Conservation (phyloP, 2,888 invertebrate genomes). For the Diloba caeruleocephala region DNA sequence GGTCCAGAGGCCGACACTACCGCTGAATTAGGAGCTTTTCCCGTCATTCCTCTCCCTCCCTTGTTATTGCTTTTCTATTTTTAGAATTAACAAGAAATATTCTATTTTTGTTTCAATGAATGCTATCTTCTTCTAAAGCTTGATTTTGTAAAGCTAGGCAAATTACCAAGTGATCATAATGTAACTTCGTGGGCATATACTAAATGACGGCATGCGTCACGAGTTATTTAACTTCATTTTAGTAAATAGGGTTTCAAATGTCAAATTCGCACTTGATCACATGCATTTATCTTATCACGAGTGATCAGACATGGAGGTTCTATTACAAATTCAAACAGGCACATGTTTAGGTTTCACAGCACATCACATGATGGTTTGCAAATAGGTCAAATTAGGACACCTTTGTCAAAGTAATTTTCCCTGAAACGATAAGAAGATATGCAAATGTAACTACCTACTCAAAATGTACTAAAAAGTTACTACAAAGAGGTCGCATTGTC, state of each 20-base stretch:
- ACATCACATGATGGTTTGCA: constrained; percentile 28
- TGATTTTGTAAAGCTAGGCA: constrained; percentile 16
- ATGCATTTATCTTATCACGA: constrained; percentile 22
- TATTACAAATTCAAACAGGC: constrained; percentile 22
- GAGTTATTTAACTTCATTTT: constrained; percentile 19
- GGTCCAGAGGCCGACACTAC: constrained; percentile 49
- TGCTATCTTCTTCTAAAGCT: constrained; percentile 1
- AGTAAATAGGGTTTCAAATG: constrained; percentile 28
- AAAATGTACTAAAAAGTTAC: background rate
- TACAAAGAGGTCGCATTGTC: background rate
- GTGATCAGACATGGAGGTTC: constrained; percentile 6
- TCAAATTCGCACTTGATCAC: constrained; percentile 28
- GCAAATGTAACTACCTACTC: no score
- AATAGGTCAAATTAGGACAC: constrained; percentile 11
- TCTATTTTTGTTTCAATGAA: constrained; percentile 11
- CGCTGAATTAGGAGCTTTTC: constrained; percentile 55
- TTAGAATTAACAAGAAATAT: constrained; percentile 20
- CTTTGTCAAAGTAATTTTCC: constrained; percentile 5
- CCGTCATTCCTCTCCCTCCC: constrained; percentile 41
- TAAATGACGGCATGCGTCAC: constrained; percentile 16
- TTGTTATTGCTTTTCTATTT: constrained; percentile 40
- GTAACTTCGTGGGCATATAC: constrained; percentile 2
- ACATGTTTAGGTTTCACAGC: constrained; percentile 8
- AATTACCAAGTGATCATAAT: background rate
- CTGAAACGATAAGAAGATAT: background rate